A percentile compares a stretch with the other conserved stretches of the same genome.
Conservation (phyloP, 2,113 vertebrate species). For the Petaurus breviceps region DNA sequence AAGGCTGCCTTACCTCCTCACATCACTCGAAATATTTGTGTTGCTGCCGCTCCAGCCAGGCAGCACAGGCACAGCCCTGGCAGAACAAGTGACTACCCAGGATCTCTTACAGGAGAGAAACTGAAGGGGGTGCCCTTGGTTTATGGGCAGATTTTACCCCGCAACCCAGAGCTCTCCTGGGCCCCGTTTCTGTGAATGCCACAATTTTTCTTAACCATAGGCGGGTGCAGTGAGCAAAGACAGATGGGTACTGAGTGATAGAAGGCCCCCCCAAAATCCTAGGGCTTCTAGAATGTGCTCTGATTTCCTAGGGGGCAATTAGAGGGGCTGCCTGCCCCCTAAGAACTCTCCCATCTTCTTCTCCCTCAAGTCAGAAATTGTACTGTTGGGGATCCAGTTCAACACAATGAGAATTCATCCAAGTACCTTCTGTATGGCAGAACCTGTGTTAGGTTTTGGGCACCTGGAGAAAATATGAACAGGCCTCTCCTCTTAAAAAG, state of each 20-base stretch:
- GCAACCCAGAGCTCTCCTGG: not conserved
- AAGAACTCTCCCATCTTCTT: not conserved
- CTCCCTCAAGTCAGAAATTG: slow-evolving; percentile 18
- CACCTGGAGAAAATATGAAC: not conserved
- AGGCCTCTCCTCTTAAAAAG: not conserved
- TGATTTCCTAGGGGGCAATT: not conserved
- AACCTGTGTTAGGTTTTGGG: not conserved
- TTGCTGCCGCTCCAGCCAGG: not conserved
- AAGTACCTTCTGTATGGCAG: not conserved
- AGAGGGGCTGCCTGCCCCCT: not conserved
- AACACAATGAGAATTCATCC: not conserved
- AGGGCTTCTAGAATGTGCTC: not conserved
- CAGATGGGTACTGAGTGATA: not conserved
- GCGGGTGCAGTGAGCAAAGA: slow-evolving; percentile 52
- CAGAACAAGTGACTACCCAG: slow-evolving; percentile 15
- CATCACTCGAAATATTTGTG: slow-evolving; percentile 53
- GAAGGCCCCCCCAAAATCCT: not conserved
- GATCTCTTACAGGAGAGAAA: slow-evolving; percentile 35
- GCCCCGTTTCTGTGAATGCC: not conserved
- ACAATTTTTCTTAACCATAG: not conserved
- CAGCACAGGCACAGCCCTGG: slow-evolving; percentile 31
- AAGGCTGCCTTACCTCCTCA: slow-evolving; percentile 27
- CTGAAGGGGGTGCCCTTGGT: not conserved
- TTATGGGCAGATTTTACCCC: slow-evolving; percentile 46
- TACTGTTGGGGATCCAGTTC: not conserved